phyloP scores from a whole-genome alignment of 2,113 vertebrate genomes.

The Morone chrysops region DNA sequence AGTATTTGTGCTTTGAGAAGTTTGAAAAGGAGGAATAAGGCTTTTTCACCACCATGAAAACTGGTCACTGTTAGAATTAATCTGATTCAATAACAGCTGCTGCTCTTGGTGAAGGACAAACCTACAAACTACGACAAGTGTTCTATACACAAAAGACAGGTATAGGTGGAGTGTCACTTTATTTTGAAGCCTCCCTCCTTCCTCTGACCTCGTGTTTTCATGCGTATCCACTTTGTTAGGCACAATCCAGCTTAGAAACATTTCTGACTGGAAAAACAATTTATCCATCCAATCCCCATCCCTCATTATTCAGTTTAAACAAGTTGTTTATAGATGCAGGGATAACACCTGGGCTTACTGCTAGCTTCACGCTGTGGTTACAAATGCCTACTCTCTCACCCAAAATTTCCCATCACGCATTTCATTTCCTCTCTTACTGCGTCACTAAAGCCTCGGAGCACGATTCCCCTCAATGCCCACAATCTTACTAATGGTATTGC shows the following conservation, averaged over 20 bases:
- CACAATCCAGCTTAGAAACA: constrained; percentile 13
- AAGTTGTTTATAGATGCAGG: constrained; percentile 51
- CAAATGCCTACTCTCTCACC: constrained; percentile 38
- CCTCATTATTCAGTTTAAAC: constrained; percentile 59
- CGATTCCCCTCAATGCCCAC: constrained; percentile 6
- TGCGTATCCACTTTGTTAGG: constrained; percentile 16
- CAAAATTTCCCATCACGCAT: constrained; percentile 42
- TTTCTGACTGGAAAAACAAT: constrained; percentile 33
- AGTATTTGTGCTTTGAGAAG: neutral
- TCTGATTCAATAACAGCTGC: neutral
- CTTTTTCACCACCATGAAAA: neutral
- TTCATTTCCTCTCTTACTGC: constrained; percentile 43
- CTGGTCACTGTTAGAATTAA: neutral
- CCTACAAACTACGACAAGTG: neutral
- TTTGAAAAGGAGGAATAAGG: neutral
- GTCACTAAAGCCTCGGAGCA: constrained; percentile 25
- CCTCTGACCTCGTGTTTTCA: constrained; percentile 3
- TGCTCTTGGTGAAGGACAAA: neutral
- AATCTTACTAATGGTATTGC: constrained; percentile 23
- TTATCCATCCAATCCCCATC: constrained; percentile 13
- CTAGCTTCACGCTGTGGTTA: constrained; percentile 32
- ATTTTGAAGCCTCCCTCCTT: neutral
- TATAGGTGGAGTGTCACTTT: neutral
- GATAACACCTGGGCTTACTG: constrained; percentile 28
- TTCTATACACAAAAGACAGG: neutral